Conservation (phyloP, 1,140 invertebrate genomes). For the Venturia canescens region DNA sequence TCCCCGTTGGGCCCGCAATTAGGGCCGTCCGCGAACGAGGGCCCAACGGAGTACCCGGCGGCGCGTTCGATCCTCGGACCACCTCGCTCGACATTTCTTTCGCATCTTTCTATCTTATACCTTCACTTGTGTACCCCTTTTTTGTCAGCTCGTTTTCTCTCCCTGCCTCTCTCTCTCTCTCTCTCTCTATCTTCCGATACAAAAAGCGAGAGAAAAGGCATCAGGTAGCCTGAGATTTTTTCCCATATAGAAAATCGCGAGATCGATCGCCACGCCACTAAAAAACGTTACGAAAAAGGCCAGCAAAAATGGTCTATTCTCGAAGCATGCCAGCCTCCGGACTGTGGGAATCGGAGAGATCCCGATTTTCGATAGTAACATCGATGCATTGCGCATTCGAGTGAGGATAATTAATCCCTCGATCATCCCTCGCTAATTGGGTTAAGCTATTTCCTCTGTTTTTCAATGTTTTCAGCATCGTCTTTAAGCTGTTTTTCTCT, state of each 20-base stretch:
- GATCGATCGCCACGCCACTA: conserved; percentile 48
- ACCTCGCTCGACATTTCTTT: conserved; percentile 61
- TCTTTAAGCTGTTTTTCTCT: too few species aligned
- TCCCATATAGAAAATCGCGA: conserved; percentile 47
- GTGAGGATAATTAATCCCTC: not conserved
- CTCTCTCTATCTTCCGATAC: not conserved
- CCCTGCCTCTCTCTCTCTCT: conserved; percentile 1
- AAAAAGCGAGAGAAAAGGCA: not conserved
- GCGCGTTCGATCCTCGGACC: conserved; percentile 51
- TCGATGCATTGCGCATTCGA: not conserved
- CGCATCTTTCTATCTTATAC: conserved; percentile 45
- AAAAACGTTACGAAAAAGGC: conserved; percentile 22
- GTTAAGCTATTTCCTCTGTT: too few species aligned
- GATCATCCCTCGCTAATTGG: too few species aligned
- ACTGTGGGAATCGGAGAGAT: not conserved
- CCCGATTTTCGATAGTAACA: not conserved
- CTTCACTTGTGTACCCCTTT: conserved; percentile 8
- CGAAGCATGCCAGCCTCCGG: not conserved
- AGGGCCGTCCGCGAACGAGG: conserved; percentile 49
- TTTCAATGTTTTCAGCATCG: too few species aligned
- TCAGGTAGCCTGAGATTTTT: conserved; percentile 30
- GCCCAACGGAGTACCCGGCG: conserved; percentile 25
- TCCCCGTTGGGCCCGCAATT: conserved; percentile 49
- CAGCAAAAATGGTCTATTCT: not conserved
- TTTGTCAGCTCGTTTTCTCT: not conserved